phyloP scores from a whole-genome alignment of 64 coral and sea anemone species.

The Actinia tenebrosa region DNA sequence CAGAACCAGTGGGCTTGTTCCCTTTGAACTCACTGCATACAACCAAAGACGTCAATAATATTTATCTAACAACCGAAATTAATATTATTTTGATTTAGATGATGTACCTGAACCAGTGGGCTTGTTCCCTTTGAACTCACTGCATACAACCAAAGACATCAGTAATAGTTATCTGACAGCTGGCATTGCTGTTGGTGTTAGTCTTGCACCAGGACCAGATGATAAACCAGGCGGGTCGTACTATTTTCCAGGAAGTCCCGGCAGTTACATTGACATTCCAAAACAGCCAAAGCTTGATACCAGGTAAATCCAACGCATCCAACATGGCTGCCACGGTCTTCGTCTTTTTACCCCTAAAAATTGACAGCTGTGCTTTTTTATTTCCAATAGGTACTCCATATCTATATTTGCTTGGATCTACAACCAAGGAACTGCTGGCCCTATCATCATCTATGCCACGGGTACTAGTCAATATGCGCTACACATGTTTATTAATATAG shows the following conservation, averaged over 20 bases:
- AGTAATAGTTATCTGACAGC: constrained; percentile 37
- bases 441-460: not conserved
- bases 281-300: constrained; percentile 3
- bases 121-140: constrained; percentile 32
- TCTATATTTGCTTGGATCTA: not conserved
- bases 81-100: not conserved
- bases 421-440: not conserved
- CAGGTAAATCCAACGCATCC: not conserved
- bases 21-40: constrained; percentile 3
- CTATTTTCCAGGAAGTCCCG: constrained; percentile 33
- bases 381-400: not conserved
- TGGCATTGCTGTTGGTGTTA: constrained; percentile 40
- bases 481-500: too few relatives aligned
- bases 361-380: too few relatives aligned
- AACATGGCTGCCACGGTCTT: too few relatives aligned
- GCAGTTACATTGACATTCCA: constrained; percentile 47
- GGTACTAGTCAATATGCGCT: too few relatives aligned
- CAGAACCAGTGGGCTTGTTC: not conserved
- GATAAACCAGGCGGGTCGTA: constrained; percentile 42
- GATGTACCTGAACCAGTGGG: constrained; percentile 28
- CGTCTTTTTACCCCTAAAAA: too few relatives aligned
- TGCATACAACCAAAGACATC: constrained; percentile 40
- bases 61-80: not conserved
- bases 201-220: constrained; percentile 34
- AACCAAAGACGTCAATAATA: not conserved